Conservation (phyloP, 2,113 vertebrate genomes). For the Callithrix jacchus region DNA sequence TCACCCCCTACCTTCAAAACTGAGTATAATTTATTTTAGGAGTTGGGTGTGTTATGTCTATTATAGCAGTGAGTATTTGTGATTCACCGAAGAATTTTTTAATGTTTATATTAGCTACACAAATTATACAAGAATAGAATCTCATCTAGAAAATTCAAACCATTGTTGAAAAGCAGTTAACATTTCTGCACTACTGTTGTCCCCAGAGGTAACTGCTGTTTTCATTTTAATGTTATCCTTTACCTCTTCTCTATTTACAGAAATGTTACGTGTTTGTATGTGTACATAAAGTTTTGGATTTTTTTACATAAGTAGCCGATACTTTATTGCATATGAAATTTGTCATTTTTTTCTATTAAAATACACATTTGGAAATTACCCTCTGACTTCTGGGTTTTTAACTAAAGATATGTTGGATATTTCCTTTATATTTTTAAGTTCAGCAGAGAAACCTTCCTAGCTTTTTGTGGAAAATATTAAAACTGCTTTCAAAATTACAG, state of each 20-base stretch:
- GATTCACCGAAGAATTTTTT: neutral
- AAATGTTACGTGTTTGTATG: neutral
- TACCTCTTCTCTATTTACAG: neutral
- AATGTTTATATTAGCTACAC: neutral
- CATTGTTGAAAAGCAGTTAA: neutral
- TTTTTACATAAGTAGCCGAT: slow-evolving; percentile 36
- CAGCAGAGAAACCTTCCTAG: neutral
- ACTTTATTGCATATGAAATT: slow-evolving; percentile 5
- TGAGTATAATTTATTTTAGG: neutral
- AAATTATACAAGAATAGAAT: neutral
- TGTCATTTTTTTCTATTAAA: slow-evolving; percentile 46
- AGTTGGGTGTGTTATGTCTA: neutral
- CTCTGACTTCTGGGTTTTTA: slow-evolving; percentile 15
- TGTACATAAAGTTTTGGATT: neutral
- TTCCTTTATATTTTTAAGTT: neutral
- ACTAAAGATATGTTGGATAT: neutral
- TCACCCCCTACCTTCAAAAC: neutral
- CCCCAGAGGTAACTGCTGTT: neutral
- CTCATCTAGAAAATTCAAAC: neutral
- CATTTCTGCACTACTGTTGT: neutral
- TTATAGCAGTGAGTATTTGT: neutral
- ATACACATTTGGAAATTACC: neutral
- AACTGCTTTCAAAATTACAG: slow-evolving; percentile 4
- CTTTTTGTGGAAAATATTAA: neutral
- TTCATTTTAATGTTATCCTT: neutral